Evolutionary conservation across 2,888 invertebrate species (phyloP), one percentile per base, ranked within the genome.

Genomic region (Hybos culiciformis): DNA sequence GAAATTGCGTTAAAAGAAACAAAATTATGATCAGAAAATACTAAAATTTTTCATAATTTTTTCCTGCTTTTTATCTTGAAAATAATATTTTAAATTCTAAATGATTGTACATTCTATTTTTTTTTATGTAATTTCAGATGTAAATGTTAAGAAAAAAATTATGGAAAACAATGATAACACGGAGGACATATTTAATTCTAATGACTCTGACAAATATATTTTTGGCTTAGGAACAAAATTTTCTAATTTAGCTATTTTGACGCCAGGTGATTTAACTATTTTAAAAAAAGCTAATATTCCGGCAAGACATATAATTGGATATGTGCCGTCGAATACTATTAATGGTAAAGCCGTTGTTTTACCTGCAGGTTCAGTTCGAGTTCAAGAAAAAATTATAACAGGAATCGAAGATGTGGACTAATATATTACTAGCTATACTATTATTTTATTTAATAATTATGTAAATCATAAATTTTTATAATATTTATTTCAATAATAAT

Each of bases 211-310:
- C 8, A 36, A n/a, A n/a, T 20, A 36, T 4, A 2, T 36, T 5
- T 36, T 19, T 5, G 36, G 20, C 4, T 8, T 36, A 14, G 36
- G 36, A 7, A 14, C 36, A 36, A 12, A 36, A 8, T 19, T 36
- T 11, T 36, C 36, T 12, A 36, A 36, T 36, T 36, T 36, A 36
- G 36, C 36, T 21, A 21, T 36, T 14, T 20, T 36, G n/a, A 8
- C 20, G 8, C 36, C 36, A 5, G 36, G 20, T 36, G 20, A 36
- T 36, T 14, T 19, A 3, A 20, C 19, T 21, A 19, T 36, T n/a
- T 36, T 36, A 36, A 19, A 36, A 6, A 12, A 36, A 14, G 4
- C 36, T 20, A 19, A 19, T 36, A 36, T 36, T 21, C 19, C 19
- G 19, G n/a, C 36, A 21, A 19, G 21, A 5, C 36, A 36, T 36